These are phyloP conservation scores for Andrena chrysosceles DNA, from an alignment of 2,888 invertebrate species.

Conservation along the genomic window DNA sequence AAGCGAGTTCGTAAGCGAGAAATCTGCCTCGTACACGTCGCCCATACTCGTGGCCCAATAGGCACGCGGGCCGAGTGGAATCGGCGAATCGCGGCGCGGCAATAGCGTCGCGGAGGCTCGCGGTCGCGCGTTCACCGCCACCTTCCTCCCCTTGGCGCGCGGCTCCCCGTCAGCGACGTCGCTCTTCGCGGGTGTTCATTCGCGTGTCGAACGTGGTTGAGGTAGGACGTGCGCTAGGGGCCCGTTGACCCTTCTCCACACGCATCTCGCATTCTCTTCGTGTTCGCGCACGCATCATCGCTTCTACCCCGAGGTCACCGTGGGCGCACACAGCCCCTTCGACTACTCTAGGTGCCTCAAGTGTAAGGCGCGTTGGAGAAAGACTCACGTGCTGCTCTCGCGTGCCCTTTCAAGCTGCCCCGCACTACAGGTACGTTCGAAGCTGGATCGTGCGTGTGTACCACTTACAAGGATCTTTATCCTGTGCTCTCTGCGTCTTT, in stretches of 20 bases:
- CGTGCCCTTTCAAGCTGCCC: background rate
- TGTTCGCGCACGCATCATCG: background rate
- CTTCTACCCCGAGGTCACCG: slow-evolving; percentile 18
- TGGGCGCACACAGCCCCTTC: background rate
- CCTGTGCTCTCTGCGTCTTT: too few species aligned
- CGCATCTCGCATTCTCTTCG: background rate
- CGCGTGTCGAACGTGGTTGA: slow-evolving; percentile 65
- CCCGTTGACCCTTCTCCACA: background rate
- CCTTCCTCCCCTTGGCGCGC: slow-evolving; percentile 38
- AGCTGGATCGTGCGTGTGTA: background rate
- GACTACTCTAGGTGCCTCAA: background rate
- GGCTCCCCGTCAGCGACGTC: slow-evolving; percentile 54
- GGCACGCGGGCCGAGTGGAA: slow-evolving; percentile 1
- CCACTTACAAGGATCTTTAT: background rate
- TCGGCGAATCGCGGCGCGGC: slow-evolving; percentile 33
- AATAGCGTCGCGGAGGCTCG: slow-evolving; percentile 16
- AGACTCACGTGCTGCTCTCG: slow-evolving; percentile 15
- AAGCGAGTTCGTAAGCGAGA: background rate
- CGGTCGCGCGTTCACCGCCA: slow-evolving; percentile 40
- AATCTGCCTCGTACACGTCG: slow-evolving; percentile 11
- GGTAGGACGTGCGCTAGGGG: slow-evolving; percentile 57
- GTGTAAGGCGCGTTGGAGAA: background rate
- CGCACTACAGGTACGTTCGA: slow-evolving; percentile 40
- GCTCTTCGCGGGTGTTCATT: slow-evolving; percentile 61
- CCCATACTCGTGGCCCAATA: slow-evolving; percentile 43